These are phyloP conservation scores for Centropus bengalensis DNA, from an alignment of 2,113 vertebrate genomes.

Conservation along the genomic window DNA sequence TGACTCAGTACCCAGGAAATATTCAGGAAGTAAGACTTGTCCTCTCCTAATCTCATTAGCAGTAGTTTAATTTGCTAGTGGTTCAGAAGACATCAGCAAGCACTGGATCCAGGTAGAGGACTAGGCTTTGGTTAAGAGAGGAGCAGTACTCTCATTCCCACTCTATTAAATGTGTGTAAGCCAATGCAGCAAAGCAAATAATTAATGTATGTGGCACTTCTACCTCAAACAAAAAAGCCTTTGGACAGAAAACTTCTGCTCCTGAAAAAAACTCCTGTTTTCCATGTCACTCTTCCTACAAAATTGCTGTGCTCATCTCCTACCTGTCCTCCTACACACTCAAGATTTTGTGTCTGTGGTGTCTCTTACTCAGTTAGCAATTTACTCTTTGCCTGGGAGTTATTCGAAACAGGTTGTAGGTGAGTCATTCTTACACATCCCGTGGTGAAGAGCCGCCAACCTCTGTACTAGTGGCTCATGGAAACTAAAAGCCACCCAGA, in stretches of 20 bases:
- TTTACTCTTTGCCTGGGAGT: background rate
- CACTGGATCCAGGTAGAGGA: background rate
- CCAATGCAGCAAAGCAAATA: background rate
- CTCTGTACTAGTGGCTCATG: background rate
- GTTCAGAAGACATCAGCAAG: background rate
- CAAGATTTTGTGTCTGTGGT: background rate
- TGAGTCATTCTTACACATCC: slow-evolving; percentile 8
- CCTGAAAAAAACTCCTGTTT: slow-evolving; percentile 2
- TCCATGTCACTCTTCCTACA: background rate
- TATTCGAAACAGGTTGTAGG: background rate
- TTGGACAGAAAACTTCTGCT: background rate
- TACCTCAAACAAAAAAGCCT: background rate
- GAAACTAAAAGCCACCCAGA: background rate
- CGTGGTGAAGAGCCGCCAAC: background rate
- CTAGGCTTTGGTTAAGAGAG: background rate
- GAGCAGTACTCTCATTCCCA: background rate
- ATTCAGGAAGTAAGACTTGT: background rate
- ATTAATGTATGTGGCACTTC: background rate
- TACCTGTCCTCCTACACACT: slow-evolving; percentile 4
- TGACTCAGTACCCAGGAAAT: background rate
- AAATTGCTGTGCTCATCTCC: background rate
- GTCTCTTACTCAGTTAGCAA: slow-evolving; percentile 30
- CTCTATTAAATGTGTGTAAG: background rate
- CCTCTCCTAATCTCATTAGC: background rate
- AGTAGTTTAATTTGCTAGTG: background rate